Conservation (phyloP, 2,797 vertebrate genomes). For the Gobio occitaniae region DNA sequence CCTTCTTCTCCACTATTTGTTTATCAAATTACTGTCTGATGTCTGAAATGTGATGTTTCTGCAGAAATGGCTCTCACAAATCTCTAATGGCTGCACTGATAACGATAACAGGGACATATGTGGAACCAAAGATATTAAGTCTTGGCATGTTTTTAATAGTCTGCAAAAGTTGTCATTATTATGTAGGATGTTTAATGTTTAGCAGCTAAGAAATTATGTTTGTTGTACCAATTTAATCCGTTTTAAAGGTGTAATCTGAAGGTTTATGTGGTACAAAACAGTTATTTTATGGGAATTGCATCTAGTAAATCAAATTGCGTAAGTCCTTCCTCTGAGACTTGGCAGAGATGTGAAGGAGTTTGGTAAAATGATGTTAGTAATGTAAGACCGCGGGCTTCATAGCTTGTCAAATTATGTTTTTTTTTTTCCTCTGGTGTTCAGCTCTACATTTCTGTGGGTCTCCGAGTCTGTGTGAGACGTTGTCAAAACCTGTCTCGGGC, state of each 20-base stretch:
- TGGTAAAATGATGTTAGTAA: slow-evolving; percentile 15
- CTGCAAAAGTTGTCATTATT: not conserved
- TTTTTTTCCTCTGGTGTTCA: slow-evolving; percentile 7
- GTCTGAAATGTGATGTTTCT: slow-evolving; percentile 31
- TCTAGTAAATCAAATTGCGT: not conserved
- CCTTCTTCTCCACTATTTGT: slow-evolving; percentile 17
- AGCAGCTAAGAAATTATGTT: not conserved
- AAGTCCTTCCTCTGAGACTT: slow-evolving; percentile 4
- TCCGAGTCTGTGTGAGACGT: not conserved
- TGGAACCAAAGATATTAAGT: slow-evolving; percentile 18
- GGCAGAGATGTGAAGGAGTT: not conserved
- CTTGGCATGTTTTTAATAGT: slow-evolving; percentile 20
- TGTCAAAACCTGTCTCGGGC: slow-evolving; percentile 26
- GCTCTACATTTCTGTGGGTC: slow-evolving; percentile 23
- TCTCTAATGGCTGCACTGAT: slow-evolving; percentile 25
- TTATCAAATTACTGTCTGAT: slow-evolving; percentile 27
- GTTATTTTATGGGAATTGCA: slow-evolving; percentile 4
- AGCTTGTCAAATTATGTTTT: slow-evolving; percentile 1
- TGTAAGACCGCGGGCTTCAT: slow-evolving; percentile 8
- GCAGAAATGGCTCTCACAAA: slow-evolving; percentile 16
- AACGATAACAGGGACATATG: not conserved
- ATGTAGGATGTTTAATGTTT: slow-evolving; percentile 27
- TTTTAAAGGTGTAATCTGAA: not conserved
- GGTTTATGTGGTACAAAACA: not conserved
- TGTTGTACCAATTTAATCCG: not conserved